Evolutionary conservation across 2,888 invertebrate genomes (phyloP), one percentile per base, ranked within the genome.

Genomic region (Cotesia congregata): DNA sequence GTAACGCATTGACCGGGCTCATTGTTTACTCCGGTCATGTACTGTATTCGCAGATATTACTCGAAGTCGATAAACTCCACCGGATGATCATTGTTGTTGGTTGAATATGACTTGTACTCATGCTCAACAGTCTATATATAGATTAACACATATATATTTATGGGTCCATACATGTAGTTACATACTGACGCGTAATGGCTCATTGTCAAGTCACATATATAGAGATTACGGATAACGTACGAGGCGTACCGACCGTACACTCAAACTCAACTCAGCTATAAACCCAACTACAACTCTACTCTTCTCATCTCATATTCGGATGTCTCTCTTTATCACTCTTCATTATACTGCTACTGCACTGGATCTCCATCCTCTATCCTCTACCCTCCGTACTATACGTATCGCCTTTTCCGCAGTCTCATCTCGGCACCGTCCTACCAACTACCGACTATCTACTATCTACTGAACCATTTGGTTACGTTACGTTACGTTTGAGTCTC

Each of bases 21-120:
- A 77, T 74, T 77, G 77, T 77, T 77, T 77, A 71, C 74, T 70
- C 74, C 64, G 74, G 67, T 77, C 74, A 77, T 77, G 77, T 74
- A 77, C 71, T 74, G 77, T 74, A 77, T 62, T 74, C 60, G 77
- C 71, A 77, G 74, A 77, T 77, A 77, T 77, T 70, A 74, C 67
- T 38, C 67, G 6, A 74, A 77, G 77, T 77, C 77, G 77, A 77
- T 77, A 77, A 77, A 77, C 77, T 77, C 76, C 62, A 72, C 76
- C 72, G 77, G 74, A 77, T 77, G 77, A 77, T 77, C 77, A 77
- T 77, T 77, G 77, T 77, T 68, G 70, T 77, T 41, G 59, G 65
- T 50, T 69, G 17, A 41, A 72, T 65, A 17, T 64, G 50, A 64
- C 30, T 65, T 65, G 65, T 72, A 41, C 65, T 65, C 62, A 73